Conservation (phyloP, 2,113 vertebrate genomes). For the Zapornia atra region DNA sequence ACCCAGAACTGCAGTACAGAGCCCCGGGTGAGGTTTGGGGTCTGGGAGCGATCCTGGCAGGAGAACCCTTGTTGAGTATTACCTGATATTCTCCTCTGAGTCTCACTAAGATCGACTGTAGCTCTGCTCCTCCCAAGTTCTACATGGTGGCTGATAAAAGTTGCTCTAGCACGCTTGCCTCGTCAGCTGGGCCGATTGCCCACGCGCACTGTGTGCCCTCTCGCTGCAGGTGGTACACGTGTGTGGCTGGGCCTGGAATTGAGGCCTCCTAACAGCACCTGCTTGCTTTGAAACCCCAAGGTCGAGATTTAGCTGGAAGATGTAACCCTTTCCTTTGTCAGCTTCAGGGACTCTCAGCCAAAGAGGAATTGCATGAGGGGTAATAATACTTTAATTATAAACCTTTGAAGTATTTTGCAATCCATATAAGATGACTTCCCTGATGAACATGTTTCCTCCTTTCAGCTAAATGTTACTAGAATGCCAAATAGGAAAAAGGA, state of each 20-base stretch:
- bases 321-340: background rate
- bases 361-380: background rate
- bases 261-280: background rate
- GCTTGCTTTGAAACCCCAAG: background rate
- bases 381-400: background rate
- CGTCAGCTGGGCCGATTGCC: background rate
- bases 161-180: background rate
- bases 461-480: background rate
- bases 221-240: background rate
- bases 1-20: background rate
- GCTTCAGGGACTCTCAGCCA: background rate
- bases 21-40: fast-evolving
- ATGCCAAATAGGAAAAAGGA: background rate
- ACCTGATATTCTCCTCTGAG: background rate
- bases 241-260: background rate
- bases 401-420: background rate
- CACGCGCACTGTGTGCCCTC: background rate
- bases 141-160: background rate
- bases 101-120: background rate
- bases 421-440: background rate
- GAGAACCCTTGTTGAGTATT: background rate
- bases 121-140: background rate
- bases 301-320: background rate
- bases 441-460: background rate
- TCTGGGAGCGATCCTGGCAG: background rate